Evolutionary conservation across 2,888 invertebrate genomes (phyloP).

Genomic region (Nephrotoma guestfalica): DNA sequence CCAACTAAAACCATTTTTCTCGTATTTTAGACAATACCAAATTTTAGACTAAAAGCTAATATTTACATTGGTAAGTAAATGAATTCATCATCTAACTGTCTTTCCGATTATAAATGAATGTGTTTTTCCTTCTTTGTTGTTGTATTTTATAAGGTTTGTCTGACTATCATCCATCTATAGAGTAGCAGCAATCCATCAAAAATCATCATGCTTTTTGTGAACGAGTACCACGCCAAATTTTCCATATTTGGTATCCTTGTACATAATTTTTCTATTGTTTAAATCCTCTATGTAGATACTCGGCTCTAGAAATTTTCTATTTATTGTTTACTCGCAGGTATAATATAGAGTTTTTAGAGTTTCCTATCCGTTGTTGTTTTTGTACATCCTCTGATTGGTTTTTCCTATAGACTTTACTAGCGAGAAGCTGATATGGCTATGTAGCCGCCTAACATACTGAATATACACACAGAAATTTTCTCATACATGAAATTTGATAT

Average conservation of each 20-base stretch:
- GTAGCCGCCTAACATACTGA: neutral
- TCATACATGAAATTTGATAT: neutral
- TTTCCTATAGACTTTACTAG: neutral
- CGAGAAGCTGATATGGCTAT: neutral
- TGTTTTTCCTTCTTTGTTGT: neutral
- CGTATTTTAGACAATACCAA: neutral
- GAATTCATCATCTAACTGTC: conserved; percentile 8
- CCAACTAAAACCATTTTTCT: neutral
- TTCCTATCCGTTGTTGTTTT: neutral
- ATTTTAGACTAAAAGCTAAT: conserved; percentile 8
- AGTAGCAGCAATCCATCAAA: neutral
- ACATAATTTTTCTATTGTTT: neutral
- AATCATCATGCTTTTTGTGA: neutral
- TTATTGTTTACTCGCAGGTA: neutral
- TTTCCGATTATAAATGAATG: neutral
- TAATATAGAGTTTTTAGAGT: neutral
- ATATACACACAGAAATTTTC: neutral
- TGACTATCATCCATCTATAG: neutral
- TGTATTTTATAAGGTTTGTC: neutral
- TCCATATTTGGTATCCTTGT: neutral
- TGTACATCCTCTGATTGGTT: neutral
- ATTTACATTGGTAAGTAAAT: conserved; percentile 13
- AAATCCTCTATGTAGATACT: neutral
- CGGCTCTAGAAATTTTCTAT: neutral
- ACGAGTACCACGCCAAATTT: neutral